Evolutionary conservation across 2,888 invertebrate genomes (phyloP).

Genomic region (Arge pagana): DNA sequence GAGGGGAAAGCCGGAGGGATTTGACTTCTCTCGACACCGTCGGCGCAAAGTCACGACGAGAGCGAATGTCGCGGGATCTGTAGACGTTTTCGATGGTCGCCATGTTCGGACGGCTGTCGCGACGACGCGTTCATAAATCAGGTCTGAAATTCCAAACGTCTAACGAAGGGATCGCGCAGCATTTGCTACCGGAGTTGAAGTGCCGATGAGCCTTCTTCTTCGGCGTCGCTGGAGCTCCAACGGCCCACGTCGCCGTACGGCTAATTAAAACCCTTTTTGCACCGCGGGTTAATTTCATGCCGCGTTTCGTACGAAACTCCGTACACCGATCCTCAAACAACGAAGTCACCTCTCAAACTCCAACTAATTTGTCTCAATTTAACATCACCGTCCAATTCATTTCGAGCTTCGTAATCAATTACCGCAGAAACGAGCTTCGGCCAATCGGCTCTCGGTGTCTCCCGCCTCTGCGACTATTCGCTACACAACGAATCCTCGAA

Average conservation of each 20-base stretch:
- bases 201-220: constrained; percentile 10
- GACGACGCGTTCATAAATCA: constrained; percentile 17
- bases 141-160: constrained; percentile 17
- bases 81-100: constrained; percentile 1
- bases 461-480: no score
- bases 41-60: no score
- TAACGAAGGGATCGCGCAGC: constrained; percentile 19
- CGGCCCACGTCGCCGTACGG: constrained; percentile 15
- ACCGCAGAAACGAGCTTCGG: no score
- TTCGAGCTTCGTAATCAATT: no score
- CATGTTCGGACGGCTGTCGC: constrained; percentile 5
- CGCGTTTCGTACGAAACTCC: constrained; percentile 15
- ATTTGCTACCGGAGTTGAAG: constrained; percentile 15
- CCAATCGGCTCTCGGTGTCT: no score
- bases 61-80: no score
- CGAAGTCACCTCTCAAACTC: constrained; percentile 12
- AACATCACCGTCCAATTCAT: not conserved
- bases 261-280: constrained; percentile 20
- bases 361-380: constrained; percentile 13
- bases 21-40: no score
- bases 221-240: not conserved
- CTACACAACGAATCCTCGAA: no score
- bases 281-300: constrained; percentile 18
- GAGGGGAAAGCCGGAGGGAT: no score
- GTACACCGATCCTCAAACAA: constrained; percentile 15